These are phyloP conservation scores for Odontothrips loti DNA, from an alignment of 2,888 invertebrate genomes.

Conservation along the genomic window DNA sequence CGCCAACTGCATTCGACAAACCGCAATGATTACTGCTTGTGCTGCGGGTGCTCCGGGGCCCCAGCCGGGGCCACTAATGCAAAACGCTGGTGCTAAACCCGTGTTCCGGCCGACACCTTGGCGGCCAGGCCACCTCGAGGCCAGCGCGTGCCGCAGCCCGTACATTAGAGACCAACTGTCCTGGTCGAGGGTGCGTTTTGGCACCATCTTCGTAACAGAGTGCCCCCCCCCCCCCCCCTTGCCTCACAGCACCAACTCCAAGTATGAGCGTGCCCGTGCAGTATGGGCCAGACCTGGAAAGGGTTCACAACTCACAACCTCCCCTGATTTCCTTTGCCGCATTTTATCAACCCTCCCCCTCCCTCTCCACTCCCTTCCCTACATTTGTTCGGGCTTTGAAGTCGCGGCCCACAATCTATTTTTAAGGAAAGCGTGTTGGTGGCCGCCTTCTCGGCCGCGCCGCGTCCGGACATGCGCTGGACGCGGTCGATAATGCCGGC, in stretches of 20 bases:
- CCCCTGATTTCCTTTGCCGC: neutral
- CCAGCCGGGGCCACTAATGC: no score
- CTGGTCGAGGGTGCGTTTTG: no score
- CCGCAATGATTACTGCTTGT: neutral
- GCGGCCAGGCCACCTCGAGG: no score
- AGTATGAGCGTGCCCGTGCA: no score
- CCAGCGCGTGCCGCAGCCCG: no score
- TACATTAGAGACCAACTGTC: no score
- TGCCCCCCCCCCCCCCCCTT: no score
- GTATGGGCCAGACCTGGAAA: no score
- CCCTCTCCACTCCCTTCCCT: neutral
- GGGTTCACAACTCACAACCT: neutral
- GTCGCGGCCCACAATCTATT: neutral
- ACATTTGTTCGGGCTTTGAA: conserved; percentile 19
- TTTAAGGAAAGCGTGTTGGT: neutral
- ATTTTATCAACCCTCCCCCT: neutral
- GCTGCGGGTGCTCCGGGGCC: neutral
- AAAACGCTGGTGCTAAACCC: no score
- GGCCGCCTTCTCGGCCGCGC: neutral
- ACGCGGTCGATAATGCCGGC: neutral
- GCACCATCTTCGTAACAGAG: no score
- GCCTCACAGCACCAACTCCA: no score
- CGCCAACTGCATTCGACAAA: neutral
- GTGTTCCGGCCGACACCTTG: no score
- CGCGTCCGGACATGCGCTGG: neutral